Evolutionary conservation across 1,140 invertebrate genomes (phyloP).

Genomic region (Spodoptera frugiperda): DNA sequence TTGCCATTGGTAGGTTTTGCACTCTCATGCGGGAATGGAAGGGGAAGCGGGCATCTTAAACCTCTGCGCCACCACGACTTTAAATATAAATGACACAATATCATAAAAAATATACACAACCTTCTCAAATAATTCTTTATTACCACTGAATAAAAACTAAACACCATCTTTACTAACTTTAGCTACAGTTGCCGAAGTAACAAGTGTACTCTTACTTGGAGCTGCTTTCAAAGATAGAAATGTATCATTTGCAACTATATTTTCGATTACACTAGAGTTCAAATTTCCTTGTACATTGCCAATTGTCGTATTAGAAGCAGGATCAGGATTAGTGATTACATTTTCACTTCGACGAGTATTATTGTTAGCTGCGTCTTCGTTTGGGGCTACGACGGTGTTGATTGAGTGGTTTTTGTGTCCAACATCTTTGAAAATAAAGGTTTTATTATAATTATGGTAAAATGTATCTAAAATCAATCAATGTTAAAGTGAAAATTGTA

Average conservation of each 20-base stretch:
- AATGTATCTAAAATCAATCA: too few relatives aligned
- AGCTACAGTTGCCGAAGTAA: not conserved
- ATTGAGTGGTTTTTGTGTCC: not conserved
- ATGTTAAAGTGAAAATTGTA: too few relatives aligned
- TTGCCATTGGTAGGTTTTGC: too few relatives aligned
- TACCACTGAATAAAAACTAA: slow-evolving; percentile 1
- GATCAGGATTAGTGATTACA: not conserved
- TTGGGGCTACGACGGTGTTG: not conserved
- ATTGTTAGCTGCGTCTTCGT: not conserved
- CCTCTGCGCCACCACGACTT: too few relatives aligned
- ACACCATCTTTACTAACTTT: not conserved
- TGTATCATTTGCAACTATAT: not conserved
- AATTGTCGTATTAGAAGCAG: not conserved
- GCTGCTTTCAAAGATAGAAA: not conserved
- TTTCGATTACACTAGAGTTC: too few relatives aligned
- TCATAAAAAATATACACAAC: not conserved
- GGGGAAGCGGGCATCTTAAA: too few relatives aligned
- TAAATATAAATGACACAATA: too few relatives aligned
- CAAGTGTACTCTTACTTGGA: not conserved
- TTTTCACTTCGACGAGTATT: not conserved
- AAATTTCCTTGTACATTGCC: not conserved
- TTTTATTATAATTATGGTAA: too few relatives aligned
- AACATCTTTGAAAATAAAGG: not conserved
- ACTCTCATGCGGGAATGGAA: too few relatives aligned
- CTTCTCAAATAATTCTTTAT: slow-evolving; percentile 5